Base-by-base conservation (phyloP, 2,797 vertebrate species). In the Chelidonichthys spinosus region DNA sequence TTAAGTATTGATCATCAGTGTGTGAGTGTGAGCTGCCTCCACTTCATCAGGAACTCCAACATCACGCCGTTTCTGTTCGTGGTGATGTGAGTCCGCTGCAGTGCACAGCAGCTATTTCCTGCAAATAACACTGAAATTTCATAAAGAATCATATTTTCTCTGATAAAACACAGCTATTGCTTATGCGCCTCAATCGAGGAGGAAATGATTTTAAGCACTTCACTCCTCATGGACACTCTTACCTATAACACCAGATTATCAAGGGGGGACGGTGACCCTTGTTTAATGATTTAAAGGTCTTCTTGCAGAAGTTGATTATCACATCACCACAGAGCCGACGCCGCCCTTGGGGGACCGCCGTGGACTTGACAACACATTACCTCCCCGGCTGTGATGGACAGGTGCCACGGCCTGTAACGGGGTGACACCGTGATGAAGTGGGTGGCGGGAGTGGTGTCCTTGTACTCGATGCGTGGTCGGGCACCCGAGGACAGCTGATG, bases 351-450 rank as follows among this genome's bases (percentile, higher is more conserved):
- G 72, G 25, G 25, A 25, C 25, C 25, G 25, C 76, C 47, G 50
- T 65, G 80, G 52, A 55, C 85, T 74, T 82, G 72, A 84, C 77
- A 80, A 72, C 71, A 60, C 75, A 85, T 89, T 77, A 89, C 64
- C 25, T 25, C 25, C 25, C 61, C 55, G 46, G 42, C 55, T 11
- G 54, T 80, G 89, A 92, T 61, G 90, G 91, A 83, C 86, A 90
- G 76, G 80, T 87, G 91, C 85, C 89, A 71, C 63, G 46, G 42
- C 76, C 69, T 69, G 64, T 87, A 80, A 90, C 59, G 74, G 74
- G 72, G 84, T 77, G 82, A 82, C 64, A 42, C 47, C 56, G 73
- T 62, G 65, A 71, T 65, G 63, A 87, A 85, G 69, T 53, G 55
- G 76, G 70, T 83, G 87, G 80, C 15, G 42, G 39, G 55, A 64